Base-by-base conservation (phyloP, 2,888 invertebrate genomes). In the Ecliptopera silaceata region DNA sequence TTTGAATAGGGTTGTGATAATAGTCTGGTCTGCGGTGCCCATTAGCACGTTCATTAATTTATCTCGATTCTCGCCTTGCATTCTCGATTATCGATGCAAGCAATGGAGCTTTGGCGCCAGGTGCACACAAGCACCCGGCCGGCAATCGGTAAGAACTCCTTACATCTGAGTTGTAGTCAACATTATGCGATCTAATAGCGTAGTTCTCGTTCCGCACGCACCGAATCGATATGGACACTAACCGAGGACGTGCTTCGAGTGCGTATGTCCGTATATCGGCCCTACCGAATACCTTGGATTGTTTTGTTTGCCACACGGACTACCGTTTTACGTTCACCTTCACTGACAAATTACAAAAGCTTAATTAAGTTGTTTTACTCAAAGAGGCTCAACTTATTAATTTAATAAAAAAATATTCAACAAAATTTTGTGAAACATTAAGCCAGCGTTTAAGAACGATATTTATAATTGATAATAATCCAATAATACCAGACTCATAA, bases 1-100 rank as follows among this genome's bases (percentile, higher is more conserved):
- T n/a, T n/a, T 6, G 32, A 38, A 66, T 68, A 68, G 61, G 65
- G 57, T 51, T 69, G 66, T 74, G 72, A 78, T 79, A 77, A 78
- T 73, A 72, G 71, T 68, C 71, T 67, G 71, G 70, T 61, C 60
- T 66, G 68, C 59, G 76, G 74, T 78, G 8, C 34, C 15, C 15
- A 34, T 79, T 81, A 77, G 72, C 69, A 61, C 63, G 68, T 69
- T 75, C 77, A 77, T 82, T 79, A 80, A 73, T 74, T 71, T 74
- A 76, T 71, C 74, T 76, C 73, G 68, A 72, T 71, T 75, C 70
- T 73, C 68, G 11, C 10, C 68, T 69, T 66, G 71, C 71, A 70
- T 74, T 72, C 58, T 58, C 48, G 43, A 54, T 69, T 68, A 69
- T 71, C 70, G 68, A 71, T 67, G 69, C 66, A 61, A 59, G 50